Conservation (phyloP, 2,888 invertebrate species). For the Heliothis peltigera region DNA sequence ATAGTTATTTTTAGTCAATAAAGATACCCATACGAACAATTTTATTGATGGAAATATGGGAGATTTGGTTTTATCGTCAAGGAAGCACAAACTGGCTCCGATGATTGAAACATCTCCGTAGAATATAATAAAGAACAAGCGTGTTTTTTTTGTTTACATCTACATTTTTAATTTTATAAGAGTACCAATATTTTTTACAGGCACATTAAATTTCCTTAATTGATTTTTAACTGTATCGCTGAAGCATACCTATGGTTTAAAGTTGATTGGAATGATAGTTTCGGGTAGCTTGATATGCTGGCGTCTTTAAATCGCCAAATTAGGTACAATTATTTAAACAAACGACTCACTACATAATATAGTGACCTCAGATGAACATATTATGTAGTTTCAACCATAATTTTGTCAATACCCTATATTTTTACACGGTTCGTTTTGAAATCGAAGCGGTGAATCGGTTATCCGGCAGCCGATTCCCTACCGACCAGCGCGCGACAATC, state of each 20-base stretch:
- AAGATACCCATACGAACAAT: background rate
- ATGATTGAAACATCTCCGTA: slow-evolving; percentile 6
- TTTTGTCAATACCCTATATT: slow-evolving; percentile 59
- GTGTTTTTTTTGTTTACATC: too few relatives aligned
- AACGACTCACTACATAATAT: too few relatives aligned
- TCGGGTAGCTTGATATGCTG: too few relatives aligned
- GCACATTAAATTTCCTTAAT: too few relatives aligned
- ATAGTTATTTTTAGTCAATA: slow-evolving; percentile 4
- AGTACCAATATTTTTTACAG: too few relatives aligned
- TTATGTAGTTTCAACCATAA: slow-evolving; percentile 42
- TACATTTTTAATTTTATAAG: too few relatives aligned
- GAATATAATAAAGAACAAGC: background rate
- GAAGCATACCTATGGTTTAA: too few relatives aligned
- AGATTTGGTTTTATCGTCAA: slow-evolving; percentile 12
- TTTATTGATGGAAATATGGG: slow-evolving; percentile 7
- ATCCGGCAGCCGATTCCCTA: slow-evolving; percentile 63
- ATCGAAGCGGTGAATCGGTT: slow-evolving; percentile 71
- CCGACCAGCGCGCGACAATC: slow-evolving; percentile 68
- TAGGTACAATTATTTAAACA: too few relatives aligned
- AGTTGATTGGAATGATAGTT: too few relatives aligned
- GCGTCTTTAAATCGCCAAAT: too few relatives aligned
- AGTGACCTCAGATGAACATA: background rate
- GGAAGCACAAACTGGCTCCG: slow-evolving; percentile 4
- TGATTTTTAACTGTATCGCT: too few relatives aligned
- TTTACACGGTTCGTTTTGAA: slow-evolving; percentile 68